Evolutionary conservation across 1,140 invertebrate genomes (phyloP).

Genomic region (Popillia japonica): DNA sequence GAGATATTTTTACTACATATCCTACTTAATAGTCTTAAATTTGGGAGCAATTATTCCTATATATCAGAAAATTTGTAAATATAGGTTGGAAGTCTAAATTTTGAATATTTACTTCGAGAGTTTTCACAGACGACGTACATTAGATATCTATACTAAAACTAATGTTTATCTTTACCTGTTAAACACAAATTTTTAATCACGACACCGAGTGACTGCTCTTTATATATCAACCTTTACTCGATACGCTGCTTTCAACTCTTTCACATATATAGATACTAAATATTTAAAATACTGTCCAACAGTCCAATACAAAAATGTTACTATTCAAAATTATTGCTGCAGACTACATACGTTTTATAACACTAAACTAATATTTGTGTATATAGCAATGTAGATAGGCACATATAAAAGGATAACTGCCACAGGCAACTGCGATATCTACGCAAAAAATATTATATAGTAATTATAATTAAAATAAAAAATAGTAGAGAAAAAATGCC

Average conservation of each 20-base stretch:
- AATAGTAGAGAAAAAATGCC: not conserved
- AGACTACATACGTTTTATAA: not conserved
- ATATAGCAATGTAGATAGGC: not conserved
- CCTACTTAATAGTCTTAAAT: too few relatives aligned
- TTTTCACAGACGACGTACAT: too few relatives aligned
- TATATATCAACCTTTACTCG: not conserved
- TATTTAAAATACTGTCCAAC: not conserved
- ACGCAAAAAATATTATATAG: not conserved
- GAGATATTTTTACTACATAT: too few relatives aligned
- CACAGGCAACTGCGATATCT: not conserved
- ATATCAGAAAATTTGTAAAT: too few relatives aligned
- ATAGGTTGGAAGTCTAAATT: too few relatives aligned
- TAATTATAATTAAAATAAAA: slow-evolving; percentile 9
- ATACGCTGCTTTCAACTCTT: not conserved
- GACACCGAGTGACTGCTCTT: not conserved
- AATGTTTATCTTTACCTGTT: too few relatives aligned
- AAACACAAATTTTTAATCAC: too few relatives aligned
- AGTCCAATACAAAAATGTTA: not conserved
- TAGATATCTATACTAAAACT: too few relatives aligned
- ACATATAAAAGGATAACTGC: slow-evolving; percentile 31
- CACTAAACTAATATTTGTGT: not conserved
- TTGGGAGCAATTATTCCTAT: too few relatives aligned
- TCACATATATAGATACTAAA: not conserved
- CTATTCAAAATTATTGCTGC: slow-evolving; percentile 14
- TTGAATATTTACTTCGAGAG: too few relatives aligned